Evolutionary conservation across 2,888 invertebrate species (phyloP).

Genomic region (Trachelus iudaicus): DNA sequence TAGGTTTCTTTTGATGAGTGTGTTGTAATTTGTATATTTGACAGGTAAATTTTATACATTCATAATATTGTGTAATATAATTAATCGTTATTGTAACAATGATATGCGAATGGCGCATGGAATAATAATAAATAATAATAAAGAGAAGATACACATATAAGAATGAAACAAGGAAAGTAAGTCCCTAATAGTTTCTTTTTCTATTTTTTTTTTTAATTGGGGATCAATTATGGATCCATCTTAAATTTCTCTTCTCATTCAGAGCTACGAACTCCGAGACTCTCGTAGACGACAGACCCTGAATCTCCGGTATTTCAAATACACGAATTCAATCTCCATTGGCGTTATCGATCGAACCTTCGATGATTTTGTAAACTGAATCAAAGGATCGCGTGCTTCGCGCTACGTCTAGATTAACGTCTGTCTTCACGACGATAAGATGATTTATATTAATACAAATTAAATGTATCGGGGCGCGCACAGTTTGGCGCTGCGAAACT

Average conservation of each 20-base stretch:
- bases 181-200: background rate
- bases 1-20: background rate
- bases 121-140: slow-evolving; percentile 10
- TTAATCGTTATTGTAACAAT: slow-evolving; percentile 43
- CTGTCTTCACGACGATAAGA: background rate
- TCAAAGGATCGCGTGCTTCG: background rate
- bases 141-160: background rate
- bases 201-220: background rate
- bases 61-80: slow-evolving; percentile 36
- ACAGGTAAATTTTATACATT: slow-evolving; percentile 57
- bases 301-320: background rate
- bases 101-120: slow-evolving; percentile 45
- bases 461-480: background rate
- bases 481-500: background rate
- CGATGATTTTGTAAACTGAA: background rate
- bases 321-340: background rate
- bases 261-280: background rate
- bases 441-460: background rate
- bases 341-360: background rate
- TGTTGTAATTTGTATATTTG: slow-evolving; percentile 44
- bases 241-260: background rate
- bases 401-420: background rate
- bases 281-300: background rate
- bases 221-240: background rate
- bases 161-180: background rate